Base-by-base conservation (phyloP, 2,113 vertebrate species). In the Potamarius usumacintae region DNA sequence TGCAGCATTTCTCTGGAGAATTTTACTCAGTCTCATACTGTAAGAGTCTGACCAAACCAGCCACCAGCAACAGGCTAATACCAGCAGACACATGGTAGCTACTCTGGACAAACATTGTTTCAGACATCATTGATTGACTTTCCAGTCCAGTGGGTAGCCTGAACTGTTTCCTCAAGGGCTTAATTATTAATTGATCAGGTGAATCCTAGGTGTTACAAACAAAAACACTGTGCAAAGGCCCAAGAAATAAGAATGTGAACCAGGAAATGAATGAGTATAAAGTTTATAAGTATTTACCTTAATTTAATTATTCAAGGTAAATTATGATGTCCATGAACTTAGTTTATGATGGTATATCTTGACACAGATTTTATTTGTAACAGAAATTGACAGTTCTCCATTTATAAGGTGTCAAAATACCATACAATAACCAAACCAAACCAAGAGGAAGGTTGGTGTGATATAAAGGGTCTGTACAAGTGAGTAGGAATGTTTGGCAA, bases 21-120 rank as follows among this genome's bases (percentile, higher is more conserved):
- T 27, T 80, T 80, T 69, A 52, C 76, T 79, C 57, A 62, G 53
- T 60, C 53, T 74, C 52, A 85, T n/a, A 86, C 63, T 55, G 85
- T 86, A 86, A 80, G 30, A 78, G n/a, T 78, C 74, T 34, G 62
- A 86, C 76, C 85, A 86, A 57, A 69, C 85, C 71, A 81, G 63
- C 55, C 85, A 86, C 85, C 85, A 86, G 85, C 77, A 86, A 86
- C 85, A 81, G 78, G 52, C 63, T 53, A n/a, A 18, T 71, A 67
- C 77, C 85, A 86, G 65, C 77, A 81, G 58, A 55, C 60, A 80
- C 20, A 86, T 42, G 62, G 48, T 84, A 84, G 52, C 83, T 69
- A 20, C 27, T 69, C 65, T 84, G 58, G 17, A 84, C 30, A 57
- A 69, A 81, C 25, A 63, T 20, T 22, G 25, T 50, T 85, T 52